These are phyloP conservation scores for Hyles lineata DNA, from an alignment of 2,888 invertebrate genomes.

Conservation along the genomic window DNA sequence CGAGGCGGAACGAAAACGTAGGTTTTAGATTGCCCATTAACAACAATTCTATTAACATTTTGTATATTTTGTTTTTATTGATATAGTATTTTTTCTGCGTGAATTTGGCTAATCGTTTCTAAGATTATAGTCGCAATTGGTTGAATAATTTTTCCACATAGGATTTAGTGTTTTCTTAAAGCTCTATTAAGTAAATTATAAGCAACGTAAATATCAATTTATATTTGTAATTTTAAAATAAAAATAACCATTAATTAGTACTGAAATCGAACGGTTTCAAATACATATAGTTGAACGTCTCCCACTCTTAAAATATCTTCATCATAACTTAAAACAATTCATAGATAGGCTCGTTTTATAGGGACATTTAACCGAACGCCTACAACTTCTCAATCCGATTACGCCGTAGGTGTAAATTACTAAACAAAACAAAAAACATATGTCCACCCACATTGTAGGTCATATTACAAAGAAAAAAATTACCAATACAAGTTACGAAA, in stretches of 20 bases:
- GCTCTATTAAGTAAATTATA: no score
- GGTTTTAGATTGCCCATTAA: neutral
- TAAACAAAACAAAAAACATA: constrained; percentile 28
- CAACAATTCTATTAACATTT: neutral
- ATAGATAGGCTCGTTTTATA: neutral
- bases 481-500: constrained; percentile 25
- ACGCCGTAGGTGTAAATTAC: constrained; percentile 23
- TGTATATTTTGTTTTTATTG: neutral
- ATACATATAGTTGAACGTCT: no score
- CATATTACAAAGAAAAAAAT: constrained; percentile 26
- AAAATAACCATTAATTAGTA: no score
- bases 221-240: no score
- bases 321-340: neutral
- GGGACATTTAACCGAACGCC: constrained; percentile 4
- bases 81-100: neutral
- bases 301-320: neutral
- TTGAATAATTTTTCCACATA: no score
- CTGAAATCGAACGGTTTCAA: no score
- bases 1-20: constrained; percentile 4
- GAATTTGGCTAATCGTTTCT: neutral
- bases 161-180: no score
- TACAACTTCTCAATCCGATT: constrained; percentile 30
- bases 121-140: neutral
- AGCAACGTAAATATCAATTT: no score
- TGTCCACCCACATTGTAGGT: constrained; percentile 26